Evolutionary conservation across 2,113 vertebrate species (phyloP), one percentile per base, ranked within the genome.

Genomic region (Anhinga anhinga): DNA sequence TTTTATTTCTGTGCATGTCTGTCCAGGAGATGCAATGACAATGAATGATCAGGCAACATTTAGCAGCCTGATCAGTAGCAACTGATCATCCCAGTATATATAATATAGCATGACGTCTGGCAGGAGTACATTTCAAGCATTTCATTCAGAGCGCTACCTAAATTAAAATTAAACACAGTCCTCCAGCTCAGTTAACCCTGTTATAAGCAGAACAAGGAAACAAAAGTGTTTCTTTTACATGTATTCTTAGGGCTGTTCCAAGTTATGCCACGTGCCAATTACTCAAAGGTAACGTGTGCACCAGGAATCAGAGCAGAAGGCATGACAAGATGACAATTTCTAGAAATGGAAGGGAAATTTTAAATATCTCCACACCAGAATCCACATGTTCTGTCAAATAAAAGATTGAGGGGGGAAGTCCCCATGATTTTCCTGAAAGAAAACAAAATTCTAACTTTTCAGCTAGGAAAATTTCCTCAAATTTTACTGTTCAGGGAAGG

Each of bases 81-180:
- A 38, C 32, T 58, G 32, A 27, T 44, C 49, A 20, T 22, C 40
- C 72, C 3, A 34, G 61, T 1, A 14, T 14, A 21, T 3, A 18
- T 23, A 44, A 26, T 5, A 26, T 0, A 78, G 2, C 1, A 1
- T 10, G 26, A 36, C n/a, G 34, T 16, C 65, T 55, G 38, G 56
- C 59, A 87, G 59, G 61, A 38, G 15, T 7, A 34, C 15, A 59
- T 12, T 40, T 44, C 40, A 44, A 38, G 13, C 17, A 36, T 23
- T 83, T 25, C 29, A 29, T 30, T 80, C 42, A 1, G 2, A 66
- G 21, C 26, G 15, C n/a, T 30, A 38, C 49, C 23, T 5, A 53
- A 52, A 52, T 44, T 44, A 42, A 70, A 91, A 23, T 10, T 50
- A 65, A 27, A 7, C 32, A 44, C 42, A 73, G 23, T 14, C n/a